Evolutionary conservation across 2,797 vertebrate genomes (phyloP).

Genomic region (Microtus californicus): DNA sequence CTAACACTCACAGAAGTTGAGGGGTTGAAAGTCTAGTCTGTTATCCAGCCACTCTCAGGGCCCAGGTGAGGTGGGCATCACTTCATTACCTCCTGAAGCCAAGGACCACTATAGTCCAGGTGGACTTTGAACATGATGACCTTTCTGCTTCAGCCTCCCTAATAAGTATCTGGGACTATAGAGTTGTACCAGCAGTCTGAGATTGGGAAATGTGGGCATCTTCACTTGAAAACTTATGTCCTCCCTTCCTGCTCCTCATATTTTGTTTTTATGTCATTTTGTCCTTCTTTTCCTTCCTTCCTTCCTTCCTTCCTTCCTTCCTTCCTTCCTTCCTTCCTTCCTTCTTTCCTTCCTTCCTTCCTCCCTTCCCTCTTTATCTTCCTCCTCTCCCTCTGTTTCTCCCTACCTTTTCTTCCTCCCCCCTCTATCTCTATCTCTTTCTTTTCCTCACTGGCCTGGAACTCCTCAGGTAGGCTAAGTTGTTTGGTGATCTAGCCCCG

Average conservation of each 20-base stretch:
- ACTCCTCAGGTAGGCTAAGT: not conserved
- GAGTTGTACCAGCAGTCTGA: not conserved
- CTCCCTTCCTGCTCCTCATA: not conserved
- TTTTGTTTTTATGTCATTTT: not conserved
- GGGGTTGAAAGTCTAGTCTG: not conserved
- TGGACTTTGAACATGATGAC: not conserved
- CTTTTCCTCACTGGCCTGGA: not conserved
- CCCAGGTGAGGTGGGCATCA: not conserved
- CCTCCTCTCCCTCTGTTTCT: too few species aligned
- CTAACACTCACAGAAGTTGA: not conserved
- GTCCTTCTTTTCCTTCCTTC: too few species aligned
- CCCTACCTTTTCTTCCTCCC: too few species aligned
- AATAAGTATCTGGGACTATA: not conserved
- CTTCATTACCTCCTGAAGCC: not conserved
- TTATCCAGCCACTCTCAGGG: not conserved
- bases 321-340: too few species aligned
- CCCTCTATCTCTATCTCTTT: too few species aligned
- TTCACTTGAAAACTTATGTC: not conserved
- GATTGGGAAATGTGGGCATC: not conserved
- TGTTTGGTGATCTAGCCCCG: not conserved
- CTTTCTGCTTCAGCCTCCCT: not conserved
- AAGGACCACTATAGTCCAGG: not conserved
- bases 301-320: too few species aligned
- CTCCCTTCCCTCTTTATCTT: too few species aligned
- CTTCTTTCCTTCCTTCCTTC: not conserved